A percentile compares a stretch with the other conserved stretches of the same genome.
Conservation (phyloP, 2,888 invertebrate genomes). For the Leuctra nigra region DNA sequence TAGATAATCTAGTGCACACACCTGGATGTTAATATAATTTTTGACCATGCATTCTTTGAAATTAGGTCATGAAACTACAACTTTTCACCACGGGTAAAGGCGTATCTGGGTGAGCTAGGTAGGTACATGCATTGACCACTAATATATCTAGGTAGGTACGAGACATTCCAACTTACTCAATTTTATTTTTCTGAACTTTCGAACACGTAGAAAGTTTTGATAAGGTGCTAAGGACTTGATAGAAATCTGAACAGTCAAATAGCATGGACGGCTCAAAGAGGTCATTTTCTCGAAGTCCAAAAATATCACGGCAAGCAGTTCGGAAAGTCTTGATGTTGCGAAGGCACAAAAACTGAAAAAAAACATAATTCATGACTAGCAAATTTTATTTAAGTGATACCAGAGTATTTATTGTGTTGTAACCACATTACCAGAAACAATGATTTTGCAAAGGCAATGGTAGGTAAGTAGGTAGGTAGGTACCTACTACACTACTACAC, state of each 20-base stretch:
- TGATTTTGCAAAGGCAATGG: not conserved
- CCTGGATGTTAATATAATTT: no score
- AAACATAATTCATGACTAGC: constrained; percentile 27
- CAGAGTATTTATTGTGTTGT: no score
- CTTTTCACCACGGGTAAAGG: no score
- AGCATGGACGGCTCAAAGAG: constrained; percentile 94
- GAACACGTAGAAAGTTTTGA: constrained; percentile 80
- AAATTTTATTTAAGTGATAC: no score
- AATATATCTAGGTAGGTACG: no score
- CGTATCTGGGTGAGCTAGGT: no score
- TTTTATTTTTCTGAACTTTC: constrained; percentile 58
- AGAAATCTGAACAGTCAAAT: constrained; percentile 92
- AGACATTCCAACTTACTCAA: constrained; percentile 73
- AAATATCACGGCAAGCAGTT: constrained; percentile 74
- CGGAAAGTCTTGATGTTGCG: constrained; percentile 93
- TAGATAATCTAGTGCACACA: no score
- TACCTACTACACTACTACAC: no score
- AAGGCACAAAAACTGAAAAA: constrained; percentile 84
- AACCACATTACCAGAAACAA: not conserved
- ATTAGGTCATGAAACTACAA: no score
- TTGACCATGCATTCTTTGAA: no score
- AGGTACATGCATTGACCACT: no score
- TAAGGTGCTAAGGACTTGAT: constrained; percentile 83
- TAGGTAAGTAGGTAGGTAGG: no score
- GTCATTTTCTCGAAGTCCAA: constrained; percentile 77